These are phyloP conservation scores for Remorina albescens DNA, from an alignment of 2,797 vertebrate species.

Conservation along the genomic window DNA sequence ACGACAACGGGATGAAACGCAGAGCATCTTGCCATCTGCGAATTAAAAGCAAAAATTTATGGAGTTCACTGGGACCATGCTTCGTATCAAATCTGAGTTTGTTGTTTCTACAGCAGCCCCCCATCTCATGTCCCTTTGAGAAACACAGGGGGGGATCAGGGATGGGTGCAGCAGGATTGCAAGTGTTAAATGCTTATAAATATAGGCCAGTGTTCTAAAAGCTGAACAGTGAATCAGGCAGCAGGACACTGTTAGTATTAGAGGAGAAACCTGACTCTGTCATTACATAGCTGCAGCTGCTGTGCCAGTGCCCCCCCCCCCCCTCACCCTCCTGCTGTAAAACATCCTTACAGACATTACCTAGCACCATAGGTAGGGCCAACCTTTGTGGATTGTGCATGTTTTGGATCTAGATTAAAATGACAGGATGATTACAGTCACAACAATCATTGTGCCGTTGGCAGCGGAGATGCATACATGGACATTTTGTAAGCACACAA, in stretches of 20 bases:
- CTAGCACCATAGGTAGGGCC: constrained; percentile 34
- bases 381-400: neutral
- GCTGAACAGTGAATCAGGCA: constrained; percentile 92
- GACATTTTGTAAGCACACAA: constrained; percentile 38
- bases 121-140: constrained; percentile 59
- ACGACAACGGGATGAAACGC: neutral
- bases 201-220: constrained; percentile 95
- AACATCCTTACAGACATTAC: constrained; percentile 84
- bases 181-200: constrained; percentile 89
- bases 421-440: neutral
- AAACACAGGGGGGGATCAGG: constrained; percentile 53
- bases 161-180: constrained; percentile 60
- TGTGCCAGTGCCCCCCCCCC: constrained; percentile 85
- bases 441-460: constrained; percentile 21
- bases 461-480: constrained; percentile 26
- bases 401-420: constrained; percentile 13
- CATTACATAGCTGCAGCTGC: constrained; percentile 90
- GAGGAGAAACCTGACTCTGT: constrained; percentile 88
- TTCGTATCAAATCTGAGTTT: constrained; percentile 14
- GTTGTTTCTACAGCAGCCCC: constrained; percentile 29
- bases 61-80: constrained; percentile 14
- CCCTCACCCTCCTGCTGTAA: constrained; percentile 86
- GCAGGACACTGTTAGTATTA: constrained; percentile 84
- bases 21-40: neutral
- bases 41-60: neutral